Percentiles rank a stretch among this genome's conserved stretches.
Conservation (phyloP, 2,888 invertebrate species). For the Malthinus seriepunctatus region DNA sequence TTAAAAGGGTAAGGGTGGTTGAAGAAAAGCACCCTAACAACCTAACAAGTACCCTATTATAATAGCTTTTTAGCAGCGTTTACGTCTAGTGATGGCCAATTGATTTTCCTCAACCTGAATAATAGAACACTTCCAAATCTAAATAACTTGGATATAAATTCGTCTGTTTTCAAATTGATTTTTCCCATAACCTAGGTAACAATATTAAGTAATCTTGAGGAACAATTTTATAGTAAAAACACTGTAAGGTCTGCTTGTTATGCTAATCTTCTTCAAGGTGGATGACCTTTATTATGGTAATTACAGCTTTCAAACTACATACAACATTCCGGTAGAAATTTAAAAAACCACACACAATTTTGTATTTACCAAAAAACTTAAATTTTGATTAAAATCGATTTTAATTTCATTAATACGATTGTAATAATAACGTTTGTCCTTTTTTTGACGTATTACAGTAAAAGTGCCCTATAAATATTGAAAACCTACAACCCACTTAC, state of each 20-base stretch:
- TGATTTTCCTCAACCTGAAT: slow-evolving; percentile 3
- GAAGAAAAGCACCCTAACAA: too few species aligned
- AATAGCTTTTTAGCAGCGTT: too few species aligned
- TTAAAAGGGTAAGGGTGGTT: too few species aligned
- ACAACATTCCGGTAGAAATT: slow-evolving; percentile 3
- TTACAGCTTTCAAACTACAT: slow-evolving; percentile 1
- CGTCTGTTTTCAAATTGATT: neutral
- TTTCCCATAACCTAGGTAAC: neutral
- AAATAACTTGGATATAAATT: neutral
- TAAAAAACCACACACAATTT: neutral
- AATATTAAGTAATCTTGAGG: neutral
- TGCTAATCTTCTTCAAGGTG: slow-evolving; percentile 3
- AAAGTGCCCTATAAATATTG: too few species aligned
- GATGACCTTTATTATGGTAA: slow-evolving; percentile 5
- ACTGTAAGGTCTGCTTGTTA: neutral
- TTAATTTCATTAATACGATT: too few species aligned
- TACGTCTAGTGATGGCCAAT: neutral
- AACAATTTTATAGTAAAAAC: neutral
- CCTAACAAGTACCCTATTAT: too few species aligned
- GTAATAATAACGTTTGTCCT: too few species aligned
- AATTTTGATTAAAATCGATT: too few species aligned
- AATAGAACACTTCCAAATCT: neutral
- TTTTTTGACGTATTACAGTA: too few species aligned
- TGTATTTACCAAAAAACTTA: too few species aligned
- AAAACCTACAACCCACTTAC: too few species aligned